Conservation (phyloP, 2,113 vertebrate species). For the Rhagologus leucostigma region DNA sequence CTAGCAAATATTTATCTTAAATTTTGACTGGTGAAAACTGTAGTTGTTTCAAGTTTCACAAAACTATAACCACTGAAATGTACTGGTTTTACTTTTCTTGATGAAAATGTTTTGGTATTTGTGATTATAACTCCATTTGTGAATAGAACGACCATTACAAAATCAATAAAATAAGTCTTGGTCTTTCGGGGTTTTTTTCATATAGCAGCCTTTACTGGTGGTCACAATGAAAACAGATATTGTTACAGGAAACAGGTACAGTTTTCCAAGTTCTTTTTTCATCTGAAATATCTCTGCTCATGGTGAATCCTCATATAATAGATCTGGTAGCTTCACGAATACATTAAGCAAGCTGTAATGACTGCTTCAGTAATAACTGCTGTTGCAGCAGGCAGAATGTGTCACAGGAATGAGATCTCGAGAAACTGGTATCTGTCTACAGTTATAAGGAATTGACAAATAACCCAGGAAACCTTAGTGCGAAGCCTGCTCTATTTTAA, state of each 20-base stretch:
- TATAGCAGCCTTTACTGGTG: not conserved
- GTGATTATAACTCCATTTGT: not conserved
- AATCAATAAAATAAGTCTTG: not conserved
- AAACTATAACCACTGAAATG: not conserved
- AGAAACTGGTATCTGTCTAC: not conserved
- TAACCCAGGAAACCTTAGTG: not conserved
- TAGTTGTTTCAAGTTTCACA: not conserved
- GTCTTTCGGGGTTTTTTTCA: too few species aligned
- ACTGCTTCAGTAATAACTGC: not conserved
- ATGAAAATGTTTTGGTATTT: not conserved
- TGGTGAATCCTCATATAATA: not conserved
- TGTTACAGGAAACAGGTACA: not conserved
- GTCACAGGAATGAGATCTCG: not conserved
- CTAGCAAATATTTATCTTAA: not conserved
- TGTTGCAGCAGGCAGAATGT: not conserved
- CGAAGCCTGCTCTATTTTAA: not conserved
- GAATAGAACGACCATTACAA: not conserved
- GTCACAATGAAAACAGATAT: not conserved
- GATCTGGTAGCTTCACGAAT: not conserved
- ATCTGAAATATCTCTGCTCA: not conserved
- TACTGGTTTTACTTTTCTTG: not conserved
- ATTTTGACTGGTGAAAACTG: not conserved
- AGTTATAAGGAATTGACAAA: not conserved
- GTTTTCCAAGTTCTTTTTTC: not conserved
- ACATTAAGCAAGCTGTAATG: not conserved